phyloP scores from a whole-genome alignment of 2,888 invertebrate species.

The Eristalinus aeneus region DNA sequence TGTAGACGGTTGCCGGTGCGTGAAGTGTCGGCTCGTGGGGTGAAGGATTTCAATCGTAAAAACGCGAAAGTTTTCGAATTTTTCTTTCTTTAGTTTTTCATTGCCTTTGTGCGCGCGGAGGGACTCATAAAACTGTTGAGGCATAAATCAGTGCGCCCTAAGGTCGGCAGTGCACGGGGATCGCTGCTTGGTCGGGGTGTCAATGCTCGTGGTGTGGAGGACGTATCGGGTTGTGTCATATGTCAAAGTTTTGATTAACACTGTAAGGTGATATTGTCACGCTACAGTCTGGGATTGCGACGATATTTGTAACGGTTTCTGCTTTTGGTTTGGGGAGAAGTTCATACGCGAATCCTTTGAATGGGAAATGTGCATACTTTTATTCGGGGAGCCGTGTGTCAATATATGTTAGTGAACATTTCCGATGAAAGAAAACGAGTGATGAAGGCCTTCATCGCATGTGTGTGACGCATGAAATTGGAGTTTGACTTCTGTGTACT shows the following conservation, averaged over 20 bases:
- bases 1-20: not conserved
- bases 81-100: not conserved
- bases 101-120: not conserved
- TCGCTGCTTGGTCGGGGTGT: not conserved
- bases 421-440: not conserved
- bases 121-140: not conserved
- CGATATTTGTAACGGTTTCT: too few relatives aligned
- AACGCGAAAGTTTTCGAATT: not conserved
- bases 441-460: not conserved
- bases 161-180: not conserved
- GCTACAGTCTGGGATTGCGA: slow-evolving; percentile 72
- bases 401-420: not conserved
- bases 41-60: not conserved
- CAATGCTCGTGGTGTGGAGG: not conserved
- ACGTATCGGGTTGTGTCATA: slow-evolving; percentile 22
- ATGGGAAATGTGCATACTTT: not conserved
- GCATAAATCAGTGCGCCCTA: not conserved
- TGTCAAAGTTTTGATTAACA: slow-evolving; percentile 74
- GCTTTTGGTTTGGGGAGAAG: too few relatives aligned
- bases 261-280: slow-evolving; percentile 78
- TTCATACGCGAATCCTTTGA: not conserved
- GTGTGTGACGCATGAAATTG: not conserved
- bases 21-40: not conserved
- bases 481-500: not conserved
- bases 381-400: not conserved